These are phyloP conservation scores for Arrhopalites spinosus DNA, from an alignment of 2,888 invertebrate genomes.

Conservation along the genomic window DNA sequence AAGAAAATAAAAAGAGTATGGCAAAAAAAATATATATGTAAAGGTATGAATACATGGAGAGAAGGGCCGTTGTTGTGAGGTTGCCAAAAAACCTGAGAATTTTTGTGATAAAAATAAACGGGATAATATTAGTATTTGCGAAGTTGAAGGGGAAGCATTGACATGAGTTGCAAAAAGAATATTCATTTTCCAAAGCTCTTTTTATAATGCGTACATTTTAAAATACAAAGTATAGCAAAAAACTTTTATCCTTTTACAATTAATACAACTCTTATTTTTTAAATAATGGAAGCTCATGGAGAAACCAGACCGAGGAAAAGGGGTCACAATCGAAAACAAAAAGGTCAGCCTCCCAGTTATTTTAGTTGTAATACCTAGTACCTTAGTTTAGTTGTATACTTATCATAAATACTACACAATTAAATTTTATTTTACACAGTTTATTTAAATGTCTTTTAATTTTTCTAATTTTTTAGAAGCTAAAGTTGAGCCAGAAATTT, in stretches of 20 bases:
- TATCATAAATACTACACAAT: too few species aligned
- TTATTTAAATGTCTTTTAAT: too few species aligned
- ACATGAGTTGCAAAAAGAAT: too few species aligned
- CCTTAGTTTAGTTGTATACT: too few species aligned
- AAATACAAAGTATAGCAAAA: neutral
- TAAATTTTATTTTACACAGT: too few species aligned
- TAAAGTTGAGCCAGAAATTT: conserved; percentile 27
- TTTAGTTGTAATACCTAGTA: too few species aligned
- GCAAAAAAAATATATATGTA: too few species aligned
- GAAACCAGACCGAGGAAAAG: conserved; percentile 36
- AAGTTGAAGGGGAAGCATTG: conserved; percentile 1
- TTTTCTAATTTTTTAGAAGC: conserved; percentile 11
- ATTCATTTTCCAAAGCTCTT: neutral
- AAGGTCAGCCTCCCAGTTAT: conserved; percentile 23
- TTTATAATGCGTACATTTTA: neutral
- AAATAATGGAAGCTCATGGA: conserved; percentile 38
- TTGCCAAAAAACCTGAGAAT: conserved; percentile 35
- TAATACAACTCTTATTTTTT: too few species aligned
- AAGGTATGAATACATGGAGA: neutral
- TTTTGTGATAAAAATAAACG: conserved; percentile 36
- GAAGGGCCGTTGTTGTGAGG: neutral
- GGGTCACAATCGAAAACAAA: conserved; percentile 24
- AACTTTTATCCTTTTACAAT: neutral
- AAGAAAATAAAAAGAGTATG: too few species aligned
- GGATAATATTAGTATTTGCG: conserved; percentile 35